Evolutionary conservation across 2,113 vertebrate species (phyloP).

Genomic region (Pan paniscus): DNA sequence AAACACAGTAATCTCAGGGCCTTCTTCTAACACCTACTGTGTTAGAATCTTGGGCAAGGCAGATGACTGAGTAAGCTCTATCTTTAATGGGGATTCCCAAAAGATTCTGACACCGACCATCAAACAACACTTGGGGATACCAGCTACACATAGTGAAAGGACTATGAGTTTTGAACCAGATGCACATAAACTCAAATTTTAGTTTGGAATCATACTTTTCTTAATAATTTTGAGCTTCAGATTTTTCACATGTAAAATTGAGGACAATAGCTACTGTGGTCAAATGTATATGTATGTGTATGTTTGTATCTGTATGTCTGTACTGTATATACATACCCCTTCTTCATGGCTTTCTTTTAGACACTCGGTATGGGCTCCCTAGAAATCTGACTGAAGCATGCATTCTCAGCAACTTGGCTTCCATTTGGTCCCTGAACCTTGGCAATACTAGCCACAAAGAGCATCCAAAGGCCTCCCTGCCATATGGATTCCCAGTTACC

Average conservation of each 20-base stretch:
- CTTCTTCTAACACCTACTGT: neutral
- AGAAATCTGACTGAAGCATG: neutral
- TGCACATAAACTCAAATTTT: neutral
- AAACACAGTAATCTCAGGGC: neutral
- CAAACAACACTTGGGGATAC: neutral
- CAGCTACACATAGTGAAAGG: neutral
- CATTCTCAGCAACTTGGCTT: neutral
- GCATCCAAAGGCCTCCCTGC: conserved; percentile 20
- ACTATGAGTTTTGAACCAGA: neutral
- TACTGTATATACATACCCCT: fast-evolving
- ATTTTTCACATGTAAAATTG: neutral
- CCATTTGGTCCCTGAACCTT: neutral
- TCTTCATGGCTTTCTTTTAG: neutral
- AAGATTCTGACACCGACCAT: neutral
- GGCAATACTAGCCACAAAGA: neutral
- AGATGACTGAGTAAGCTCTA: neutral
- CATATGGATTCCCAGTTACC: conserved; percentile 34
- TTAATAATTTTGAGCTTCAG: neutral
- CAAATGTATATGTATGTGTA: fast-evolving
- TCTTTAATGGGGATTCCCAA: neutral
- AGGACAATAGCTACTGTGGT: too few relatives aligned
- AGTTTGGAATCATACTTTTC: neutral
- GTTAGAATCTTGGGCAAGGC: neutral
- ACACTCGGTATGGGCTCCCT: neutral
- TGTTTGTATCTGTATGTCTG: neutral